These are phyloP conservation scores for Harpegnathos saltator DNA, from an alignment of 1,140 invertebrate genomes.

Conservation along the genomic window DNA sequence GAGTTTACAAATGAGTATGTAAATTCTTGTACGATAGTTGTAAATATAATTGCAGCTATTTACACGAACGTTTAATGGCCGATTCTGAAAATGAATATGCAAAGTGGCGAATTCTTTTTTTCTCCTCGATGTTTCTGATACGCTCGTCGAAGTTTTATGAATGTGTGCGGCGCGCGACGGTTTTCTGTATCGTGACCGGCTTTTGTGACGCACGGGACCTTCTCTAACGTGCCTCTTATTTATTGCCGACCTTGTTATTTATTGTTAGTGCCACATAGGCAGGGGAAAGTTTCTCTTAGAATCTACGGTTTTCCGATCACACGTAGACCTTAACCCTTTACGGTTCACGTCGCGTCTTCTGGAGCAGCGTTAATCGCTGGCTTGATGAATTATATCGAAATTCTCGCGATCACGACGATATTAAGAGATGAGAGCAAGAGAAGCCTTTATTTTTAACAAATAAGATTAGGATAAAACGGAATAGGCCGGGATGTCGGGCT, in stretches of 20 bases:
- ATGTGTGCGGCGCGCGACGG: background rate
- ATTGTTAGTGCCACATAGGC: slow-evolving; percentile 51
- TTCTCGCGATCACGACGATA: background rate
- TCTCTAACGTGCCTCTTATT: slow-evolving; percentile 44
- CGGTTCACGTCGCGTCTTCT: background rate
- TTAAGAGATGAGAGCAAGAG: background rate
- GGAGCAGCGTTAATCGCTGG: background rate
- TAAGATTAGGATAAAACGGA: too few species aligned
- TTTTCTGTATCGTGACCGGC: slow-evolving; percentile 52
- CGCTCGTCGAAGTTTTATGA: slow-evolving; percentile 31
- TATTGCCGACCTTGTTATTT: slow-evolving; percentile 56
- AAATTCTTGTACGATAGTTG: background rate
- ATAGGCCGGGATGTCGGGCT: too few species aligned
- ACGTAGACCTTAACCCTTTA: slow-evolving; percentile 26
- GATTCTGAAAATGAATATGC: background rate
- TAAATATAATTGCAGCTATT: background rate
- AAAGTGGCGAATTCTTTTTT: slow-evolving; percentile 17
- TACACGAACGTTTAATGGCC: background rate
- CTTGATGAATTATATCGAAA: background rate
- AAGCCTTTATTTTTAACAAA: too few species aligned
- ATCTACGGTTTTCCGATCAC: slow-evolving; percentile 51
- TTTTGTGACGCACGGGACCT: slow-evolving; percentile 51
- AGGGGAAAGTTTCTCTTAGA: slow-evolving; percentile 46
- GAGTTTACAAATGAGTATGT: background rate
- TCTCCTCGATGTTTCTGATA: slow-evolving; percentile 2